Evolutionary conservation across 1,140 invertebrate species (phyloP).

Genomic region (Brachionus asplanchnoidis): DNA sequence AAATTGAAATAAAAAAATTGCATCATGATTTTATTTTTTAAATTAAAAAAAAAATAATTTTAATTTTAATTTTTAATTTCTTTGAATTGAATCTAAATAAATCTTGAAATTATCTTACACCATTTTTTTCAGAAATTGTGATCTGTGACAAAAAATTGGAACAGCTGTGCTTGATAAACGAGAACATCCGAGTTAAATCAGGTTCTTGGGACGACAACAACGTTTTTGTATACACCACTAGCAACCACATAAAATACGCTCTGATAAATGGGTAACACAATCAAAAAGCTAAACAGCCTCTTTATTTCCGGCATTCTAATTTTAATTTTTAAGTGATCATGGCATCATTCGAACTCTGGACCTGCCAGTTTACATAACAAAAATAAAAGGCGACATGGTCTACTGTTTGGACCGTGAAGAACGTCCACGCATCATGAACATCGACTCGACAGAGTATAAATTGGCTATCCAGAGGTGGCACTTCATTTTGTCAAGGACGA

Average conservation of each 20-base stretch:
- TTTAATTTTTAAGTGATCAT: slow-evolving; percentile 67
- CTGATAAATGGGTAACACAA: slow-evolving; percentile 74
- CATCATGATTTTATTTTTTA: no score
- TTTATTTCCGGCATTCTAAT: neutral
- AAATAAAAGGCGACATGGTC: slow-evolving; percentile 72
- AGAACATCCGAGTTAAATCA: slow-evolving; percentile 91
- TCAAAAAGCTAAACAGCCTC: no score
- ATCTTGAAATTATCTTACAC: neutral
- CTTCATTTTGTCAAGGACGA: slow-evolving; percentile 99
- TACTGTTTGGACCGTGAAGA: slow-evolving; percentile 85
- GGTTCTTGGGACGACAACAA: slow-evolving; percentile 96
- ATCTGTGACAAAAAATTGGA: slow-evolving; percentile 86
- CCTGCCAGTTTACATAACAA: slow-evolving; percentile 90
- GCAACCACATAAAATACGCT: slow-evolving; percentile 94
- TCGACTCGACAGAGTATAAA: slow-evolving; percentile 95
- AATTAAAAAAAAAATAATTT: no score
- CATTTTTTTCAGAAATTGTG: slow-evolving; percentile 59
- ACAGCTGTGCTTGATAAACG: slow-evolving; percentile 82
- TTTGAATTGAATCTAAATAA: neutral
- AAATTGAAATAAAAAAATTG: no score
- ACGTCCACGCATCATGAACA: slow-evolving; percentile 77
- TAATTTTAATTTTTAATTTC: no score
- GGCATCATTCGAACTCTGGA: slow-evolving; percentile 96
- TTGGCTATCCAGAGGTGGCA: slow-evolving; percentile 99
- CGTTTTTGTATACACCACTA: slow-evolving; percentile 97